phyloP scores from a whole-genome alignment of 2,113 vertebrate genomes.

The Cepphus grylle region DNA sequence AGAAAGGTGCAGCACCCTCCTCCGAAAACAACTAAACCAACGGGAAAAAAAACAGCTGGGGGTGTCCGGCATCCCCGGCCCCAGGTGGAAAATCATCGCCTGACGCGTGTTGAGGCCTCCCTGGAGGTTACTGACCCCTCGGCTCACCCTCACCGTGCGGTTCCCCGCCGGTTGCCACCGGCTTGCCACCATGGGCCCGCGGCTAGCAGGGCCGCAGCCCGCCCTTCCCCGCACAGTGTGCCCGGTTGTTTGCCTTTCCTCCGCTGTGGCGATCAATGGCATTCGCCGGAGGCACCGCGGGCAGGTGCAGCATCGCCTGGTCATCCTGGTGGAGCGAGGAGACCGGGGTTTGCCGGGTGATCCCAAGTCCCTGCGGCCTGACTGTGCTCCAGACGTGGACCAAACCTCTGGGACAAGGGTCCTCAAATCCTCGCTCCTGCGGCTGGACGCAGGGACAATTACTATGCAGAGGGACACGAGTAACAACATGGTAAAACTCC shows the following conservation, averaged over 20 bases:
- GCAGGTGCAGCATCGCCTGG: not conserved
- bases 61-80: not conserved
- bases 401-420: not conserved
- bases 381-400: accelerated
- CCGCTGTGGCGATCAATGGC: accelerated
- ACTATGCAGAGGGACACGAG: accelerated
- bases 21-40: accelerated
- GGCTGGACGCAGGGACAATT: accelerated
- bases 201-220: not conserved
- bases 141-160: accelerated
- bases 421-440: not conserved
- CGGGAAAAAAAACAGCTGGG: accelerated
- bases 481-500: not conserved
- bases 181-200: accelerated
- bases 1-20: accelerated
- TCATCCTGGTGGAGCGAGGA: accelerated
- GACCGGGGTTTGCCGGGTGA: accelerated
- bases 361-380: not conserved
- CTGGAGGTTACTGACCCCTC: accelerated
- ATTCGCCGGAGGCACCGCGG: accelerated
- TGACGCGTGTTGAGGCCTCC: accelerated
- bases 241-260: not conserved
- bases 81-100: not conserved
- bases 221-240: accelerated
- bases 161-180: accelerated